Percentiles rank a stretch among this genome's conserved stretches.
phyloP scores from a whole-genome alignment of 2,888 invertebrate species.

The Eilema depressum region DNA sequence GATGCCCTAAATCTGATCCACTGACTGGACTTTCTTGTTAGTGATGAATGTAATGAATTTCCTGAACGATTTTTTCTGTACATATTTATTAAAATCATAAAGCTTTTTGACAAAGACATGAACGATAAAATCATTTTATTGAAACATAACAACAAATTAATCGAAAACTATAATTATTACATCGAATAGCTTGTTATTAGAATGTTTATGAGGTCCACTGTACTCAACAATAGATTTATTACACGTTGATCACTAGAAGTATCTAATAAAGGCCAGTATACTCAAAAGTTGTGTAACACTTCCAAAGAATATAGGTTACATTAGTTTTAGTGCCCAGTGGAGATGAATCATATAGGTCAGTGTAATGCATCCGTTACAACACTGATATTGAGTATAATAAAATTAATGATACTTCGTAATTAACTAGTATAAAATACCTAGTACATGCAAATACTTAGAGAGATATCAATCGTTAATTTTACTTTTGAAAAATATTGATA shows the following conservation, averaged over 20 bases:
- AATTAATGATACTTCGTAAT: background rate
- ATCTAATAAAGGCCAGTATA: background rate
- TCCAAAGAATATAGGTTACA: slow-evolving; percentile 12
- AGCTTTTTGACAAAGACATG: background rate
- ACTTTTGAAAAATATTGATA: background rate
- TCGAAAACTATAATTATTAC: background rate
- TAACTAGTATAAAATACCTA: background rate
- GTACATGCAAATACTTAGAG: background rate
- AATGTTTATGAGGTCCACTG: background rate
- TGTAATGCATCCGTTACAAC: slow-evolving; percentile 13
- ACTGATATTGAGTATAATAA: background rate
- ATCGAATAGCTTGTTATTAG: background rate
- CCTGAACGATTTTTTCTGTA: background rate
- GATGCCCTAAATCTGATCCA: background rate
- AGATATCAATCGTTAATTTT: background rate
- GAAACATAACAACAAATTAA: background rate
- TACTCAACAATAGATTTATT: background rate
- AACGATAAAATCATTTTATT: background rate
- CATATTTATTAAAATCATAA: background rate
- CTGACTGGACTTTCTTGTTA: background rate
- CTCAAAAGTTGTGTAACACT: slow-evolving; percentile 14
- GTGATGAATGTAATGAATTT: background rate
- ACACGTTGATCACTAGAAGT: slow-evolving; percentile 1
- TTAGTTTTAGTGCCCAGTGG: slow-evolving; percentile 9
- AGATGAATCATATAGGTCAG: slow-evolving; percentile 22